A percentile compares a stretch with the other conserved stretches of the same genome.
These are phyloP conservation scores for Montipora capricornis DNA, from an alignment of 64 coral and sea anemone genomes.

Conservation along the genomic window DNA sequence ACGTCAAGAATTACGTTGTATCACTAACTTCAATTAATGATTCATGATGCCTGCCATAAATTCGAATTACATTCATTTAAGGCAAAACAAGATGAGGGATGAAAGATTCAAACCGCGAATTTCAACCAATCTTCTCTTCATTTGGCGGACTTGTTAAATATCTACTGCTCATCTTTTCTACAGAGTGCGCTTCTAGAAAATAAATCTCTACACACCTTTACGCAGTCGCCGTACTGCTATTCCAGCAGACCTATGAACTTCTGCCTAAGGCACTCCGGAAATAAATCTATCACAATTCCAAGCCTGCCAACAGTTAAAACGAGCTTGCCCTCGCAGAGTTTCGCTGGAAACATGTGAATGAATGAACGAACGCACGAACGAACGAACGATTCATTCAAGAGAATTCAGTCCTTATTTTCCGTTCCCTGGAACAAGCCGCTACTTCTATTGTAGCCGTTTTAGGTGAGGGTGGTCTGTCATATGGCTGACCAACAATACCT, in stretches of 20 bases:
- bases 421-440: conserved; percentile 36
- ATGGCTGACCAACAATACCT: conserved; percentile 71
- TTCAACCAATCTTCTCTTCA: not conserved
- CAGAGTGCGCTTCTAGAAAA: not conserved
- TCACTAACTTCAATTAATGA: conserved; percentile 57
- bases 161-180: not conserved
- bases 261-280: conserved; percentile 32
- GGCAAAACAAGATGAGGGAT: conserved; percentile 27
- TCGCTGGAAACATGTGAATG: conserved; percentile 3
- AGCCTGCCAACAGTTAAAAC: conserved; percentile 1
- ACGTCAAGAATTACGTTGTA: conserved; percentile 15
- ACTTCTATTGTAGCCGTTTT: conserved; percentile 45
- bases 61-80: conserved; percentile 61
- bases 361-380: not conserved
- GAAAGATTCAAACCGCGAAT: conserved; percentile 33
- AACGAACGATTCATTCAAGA: conserved; percentile 32
- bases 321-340: conserved; percentile 10
- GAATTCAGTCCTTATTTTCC: not conserved
- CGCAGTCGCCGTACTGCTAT: not conserved
- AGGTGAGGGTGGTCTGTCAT: conserved; percentile 31
- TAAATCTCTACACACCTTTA: conserved; percentile 24
- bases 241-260: not conserved
- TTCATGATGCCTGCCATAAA: conserved; percentile 48
- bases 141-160: not conserved
- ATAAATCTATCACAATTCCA: not conserved